These are phyloP conservation scores for Cliona cf. orientalis DNA, from an alignment of 37 sponge, comb jelly and placozoan species.

Conservation along the genomic window DNA sequence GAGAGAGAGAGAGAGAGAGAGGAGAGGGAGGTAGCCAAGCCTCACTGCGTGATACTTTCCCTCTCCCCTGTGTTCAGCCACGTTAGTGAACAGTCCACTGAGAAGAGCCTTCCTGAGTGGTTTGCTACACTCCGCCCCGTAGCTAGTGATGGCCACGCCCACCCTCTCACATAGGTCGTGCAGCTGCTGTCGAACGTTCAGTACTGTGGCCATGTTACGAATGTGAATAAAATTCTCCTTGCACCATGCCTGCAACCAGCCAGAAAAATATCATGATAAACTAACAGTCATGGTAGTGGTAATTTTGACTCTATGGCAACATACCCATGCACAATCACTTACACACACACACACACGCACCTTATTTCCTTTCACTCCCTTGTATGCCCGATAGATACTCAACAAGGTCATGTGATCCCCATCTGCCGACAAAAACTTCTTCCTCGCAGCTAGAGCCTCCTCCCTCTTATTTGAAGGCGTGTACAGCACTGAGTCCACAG, in stretches of 20 bases:
- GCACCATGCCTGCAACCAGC: slow-evolving; percentile 79
- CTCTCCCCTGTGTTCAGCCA: slow-evolving; percentile 73
- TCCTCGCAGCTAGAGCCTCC: slow-evolving; percentile 40
- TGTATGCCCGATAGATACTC: slow-evolving; percentile 75
- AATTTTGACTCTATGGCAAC: too few species aligned
- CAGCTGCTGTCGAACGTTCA: slow-evolving; percentile 80
- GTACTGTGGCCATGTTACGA: slow-evolving; percentile 73
- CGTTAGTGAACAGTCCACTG: slow-evolving; percentile 71
- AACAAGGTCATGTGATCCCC: slow-evolving; percentile 93
- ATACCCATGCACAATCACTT: not conserved
- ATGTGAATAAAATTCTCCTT: slow-evolving; percentile 84
- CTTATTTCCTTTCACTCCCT: slow-evolving; percentile 79
- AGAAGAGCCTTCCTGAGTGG: slow-evolving; percentile 46
- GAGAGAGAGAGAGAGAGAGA: not conserved
- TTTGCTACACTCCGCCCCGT: slow-evolving; percentile 38
- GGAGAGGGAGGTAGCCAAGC: not conserved
- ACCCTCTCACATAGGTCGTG: slow-evolving; percentile 63
- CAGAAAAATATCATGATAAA: not conserved
- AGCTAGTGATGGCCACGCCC: slow-evolving; percentile 46
- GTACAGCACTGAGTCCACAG: slow-evolving; percentile 89
- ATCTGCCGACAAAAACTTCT: slow-evolving; percentile 74
- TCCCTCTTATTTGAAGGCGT: slow-evolving; percentile 84
- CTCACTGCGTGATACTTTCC: slow-evolving; percentile 78
- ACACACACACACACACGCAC: slow-evolving; percentile 39
- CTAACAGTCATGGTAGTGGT: not conserved